Evolutionary conservation across 2,797 vertebrate species (phyloP).

Genomic region (Helicolenus hilgendorfi): DNA sequence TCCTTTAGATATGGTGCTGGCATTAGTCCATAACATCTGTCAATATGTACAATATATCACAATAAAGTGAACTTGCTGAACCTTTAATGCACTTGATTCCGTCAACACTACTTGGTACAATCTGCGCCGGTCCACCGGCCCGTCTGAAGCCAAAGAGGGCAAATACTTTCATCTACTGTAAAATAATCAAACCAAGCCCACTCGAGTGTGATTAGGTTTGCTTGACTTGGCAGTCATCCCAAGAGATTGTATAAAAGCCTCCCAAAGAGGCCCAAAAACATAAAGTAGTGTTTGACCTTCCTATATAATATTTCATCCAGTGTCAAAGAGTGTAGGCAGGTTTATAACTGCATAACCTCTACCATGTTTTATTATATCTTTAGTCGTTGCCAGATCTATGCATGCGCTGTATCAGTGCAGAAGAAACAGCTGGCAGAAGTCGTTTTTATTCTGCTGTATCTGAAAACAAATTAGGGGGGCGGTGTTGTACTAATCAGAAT

Average conservation of each 20-base stretch:
- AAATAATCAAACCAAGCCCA: constrained; percentile 66
- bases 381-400: neutral
- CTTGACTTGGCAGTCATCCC: constrained; percentile 63
- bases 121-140: neutral
- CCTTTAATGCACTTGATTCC: constrained; percentile 62
- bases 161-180: constrained; percentile 54
- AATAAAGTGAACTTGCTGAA: constrained; percentile 62
- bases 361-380: neutral
- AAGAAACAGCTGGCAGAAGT: neutral
- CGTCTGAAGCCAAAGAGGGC: constrained; percentile 20
- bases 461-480: neutral
- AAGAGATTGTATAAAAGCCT: constrained; percentile 22
- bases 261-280: constrained; percentile 32
- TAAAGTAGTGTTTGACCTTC: constrained; percentile 33
- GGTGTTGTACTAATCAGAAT: neutral
- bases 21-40: constrained; percentile 33
- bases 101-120: constrained; percentile 46
- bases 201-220: constrained; percentile 63
- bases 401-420: neutral
- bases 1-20: constrained; percentile 23
- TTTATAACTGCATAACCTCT: neutral
- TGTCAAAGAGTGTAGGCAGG: constrained; percentile 17
- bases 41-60: constrained; percentile 40
- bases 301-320: constrained; percentile 42
- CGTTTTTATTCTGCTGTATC: neutral